Percentiles rank a stretch among this genome's conserved stretches.
Conservation (phyloP, 2,113 vertebrate species). For the Xenus cinereus region DNA sequence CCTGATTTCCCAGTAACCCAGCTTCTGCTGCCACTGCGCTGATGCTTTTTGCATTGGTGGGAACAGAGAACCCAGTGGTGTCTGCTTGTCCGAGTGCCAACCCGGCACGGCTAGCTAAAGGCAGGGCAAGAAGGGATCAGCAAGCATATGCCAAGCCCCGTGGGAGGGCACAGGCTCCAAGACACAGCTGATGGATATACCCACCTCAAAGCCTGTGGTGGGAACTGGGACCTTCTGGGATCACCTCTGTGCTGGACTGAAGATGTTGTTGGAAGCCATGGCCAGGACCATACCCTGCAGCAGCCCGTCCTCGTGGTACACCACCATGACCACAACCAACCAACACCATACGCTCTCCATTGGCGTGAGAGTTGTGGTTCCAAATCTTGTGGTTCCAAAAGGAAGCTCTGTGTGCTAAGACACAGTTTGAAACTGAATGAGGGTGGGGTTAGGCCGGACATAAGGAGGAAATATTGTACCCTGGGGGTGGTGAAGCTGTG, state of each 20-base stretch:
- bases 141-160: background rate
- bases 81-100: background rate
- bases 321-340: background rate
- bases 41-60: background rate
- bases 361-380: accelerated
- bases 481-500: background rate
- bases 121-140: background rate
- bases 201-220: background rate
- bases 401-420: background rate
- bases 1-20: background rate
- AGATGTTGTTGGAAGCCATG: background rate
- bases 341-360: accelerated
- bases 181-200: background rate
- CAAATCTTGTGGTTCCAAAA: background rate
- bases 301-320: accelerated
- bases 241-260: background rate
- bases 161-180: background rate
- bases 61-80: background rate
- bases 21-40: background rate
- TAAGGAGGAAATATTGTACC: accelerated
- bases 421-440: background rate
- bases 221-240: background rate
- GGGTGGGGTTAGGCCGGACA: background rate
- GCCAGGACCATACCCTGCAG: background rate
- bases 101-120: accelerated